A percentile compares a stretch with the other conserved stretches of the same genome.
Evolutionary conservation across 1,140 invertebrate species (phyloP).

Genomic region (Aphelinus certus): DNA sequence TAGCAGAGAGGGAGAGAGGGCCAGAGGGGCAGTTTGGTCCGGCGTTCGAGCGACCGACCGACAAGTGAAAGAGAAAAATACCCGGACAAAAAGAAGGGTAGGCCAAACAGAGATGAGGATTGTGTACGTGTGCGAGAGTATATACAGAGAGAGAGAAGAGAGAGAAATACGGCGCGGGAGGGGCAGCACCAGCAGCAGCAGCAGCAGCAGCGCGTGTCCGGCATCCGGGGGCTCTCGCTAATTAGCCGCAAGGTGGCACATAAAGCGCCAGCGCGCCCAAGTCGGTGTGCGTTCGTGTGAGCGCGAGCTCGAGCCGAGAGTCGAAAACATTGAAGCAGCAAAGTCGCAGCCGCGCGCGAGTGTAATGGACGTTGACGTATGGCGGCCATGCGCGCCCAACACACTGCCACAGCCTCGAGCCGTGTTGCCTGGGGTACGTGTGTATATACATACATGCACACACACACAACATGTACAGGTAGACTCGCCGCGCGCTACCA

Average conservation of each 20-base stretch:
- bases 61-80: conserved; percentile 21
- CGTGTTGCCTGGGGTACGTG: too few relatives aligned
- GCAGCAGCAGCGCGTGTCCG: conserved; percentile 46
- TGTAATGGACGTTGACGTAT: conserved; percentile 56
- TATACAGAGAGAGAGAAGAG: conserved; percentile 24
- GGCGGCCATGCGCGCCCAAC: conserved; percentile 15
- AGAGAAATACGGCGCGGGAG: conserved; percentile 10
- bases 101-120: conserved; percentile 27
- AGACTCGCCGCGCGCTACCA: too few relatives aligned
- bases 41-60: neutral
- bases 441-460: too few relatives aligned
- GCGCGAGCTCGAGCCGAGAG: conserved; percentile 18
- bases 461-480: too few relatives aligned
- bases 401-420: too few relatives aligned
- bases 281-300: too few relatives aligned
- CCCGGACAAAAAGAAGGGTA: conserved; percentile 11
- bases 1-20: conserved; percentile 15
- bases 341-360: conserved; percentile 34
- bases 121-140: neutral
- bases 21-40: conserved; percentile 1
- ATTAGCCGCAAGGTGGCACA: conserved; percentile 57
- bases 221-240: conserved; percentile 51
- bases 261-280: conserved; percentile 47
- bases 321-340: conserved; percentile 54
- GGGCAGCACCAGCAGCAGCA: neutral